Percentiles rank a stretch among this genome's conserved stretches.
phyloP scores from a whole-genome alignment of 2,888 invertebrate species.

The Matsumyia berberina region DNA sequence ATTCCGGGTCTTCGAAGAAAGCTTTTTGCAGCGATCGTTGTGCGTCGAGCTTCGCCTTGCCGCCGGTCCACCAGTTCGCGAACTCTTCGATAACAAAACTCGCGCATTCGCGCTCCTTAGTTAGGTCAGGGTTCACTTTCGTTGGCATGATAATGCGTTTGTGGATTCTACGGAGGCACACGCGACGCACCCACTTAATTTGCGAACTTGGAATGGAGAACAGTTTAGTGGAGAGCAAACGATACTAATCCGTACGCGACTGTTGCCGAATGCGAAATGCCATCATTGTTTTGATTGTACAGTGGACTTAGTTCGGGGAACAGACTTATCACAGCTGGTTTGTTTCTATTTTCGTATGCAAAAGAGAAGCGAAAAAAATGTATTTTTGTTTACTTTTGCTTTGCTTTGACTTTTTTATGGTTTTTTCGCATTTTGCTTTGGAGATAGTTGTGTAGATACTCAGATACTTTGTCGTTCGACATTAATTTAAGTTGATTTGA shows the following conservation, averaged over 20 bases:
- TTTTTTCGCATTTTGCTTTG: not conserved
- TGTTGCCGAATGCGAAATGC: not conserved
- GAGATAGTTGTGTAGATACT: not conserved
- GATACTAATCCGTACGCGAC: not conserved
- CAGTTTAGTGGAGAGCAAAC: no score
- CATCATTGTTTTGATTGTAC: not conserved
- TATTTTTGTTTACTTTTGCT: not conserved
- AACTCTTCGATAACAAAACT: conserved; percentile 86
- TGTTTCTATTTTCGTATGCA: not conserved
- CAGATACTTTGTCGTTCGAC: not conserved
- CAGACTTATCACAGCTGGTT: not conserved
- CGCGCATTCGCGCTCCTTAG: conserved; percentile 79
- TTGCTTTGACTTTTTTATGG: not conserved
- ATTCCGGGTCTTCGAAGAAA: conserved; percentile 79
- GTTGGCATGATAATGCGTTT: conserved; percentile 1
- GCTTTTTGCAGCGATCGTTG: conserved; percentile 78
- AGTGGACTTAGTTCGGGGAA: not conserved
- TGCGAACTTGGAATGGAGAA: no score
- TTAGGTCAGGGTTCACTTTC: conserved; percentile 78
- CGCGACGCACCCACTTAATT: not conserved
- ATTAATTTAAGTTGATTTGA: not conserved
- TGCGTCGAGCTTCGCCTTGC: conserved; percentile 76
- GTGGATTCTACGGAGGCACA: not conserved
- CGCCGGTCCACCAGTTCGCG: conserved; percentile 81
- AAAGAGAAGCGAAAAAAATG: not conserved